Evolutionary conservation across 2,113 vertebrate genomes (phyloP).

Genomic region (Notarius lentiginosus): DNA sequence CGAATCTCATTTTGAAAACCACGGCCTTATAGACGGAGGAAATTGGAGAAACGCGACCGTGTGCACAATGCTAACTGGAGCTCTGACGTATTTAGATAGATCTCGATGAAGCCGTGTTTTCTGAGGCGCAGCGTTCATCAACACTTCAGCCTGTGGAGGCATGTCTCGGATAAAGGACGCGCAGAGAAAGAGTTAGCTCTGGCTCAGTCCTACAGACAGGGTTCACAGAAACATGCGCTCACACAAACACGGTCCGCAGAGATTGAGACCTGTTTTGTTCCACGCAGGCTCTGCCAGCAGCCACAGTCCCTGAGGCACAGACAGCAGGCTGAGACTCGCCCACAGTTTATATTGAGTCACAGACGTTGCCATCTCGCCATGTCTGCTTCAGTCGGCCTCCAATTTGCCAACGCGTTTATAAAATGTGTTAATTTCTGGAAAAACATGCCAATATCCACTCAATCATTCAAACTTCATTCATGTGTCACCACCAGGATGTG

Average conservation of each 20-base stretch:
- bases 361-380: neutral
- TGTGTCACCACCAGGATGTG: neutral
- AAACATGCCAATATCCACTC: neutral
- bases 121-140: conserved; percentile 32
- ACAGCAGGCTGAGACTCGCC: conserved; percentile 28
- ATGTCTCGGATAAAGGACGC: neutral
- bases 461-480: neutral
- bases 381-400: neutral
- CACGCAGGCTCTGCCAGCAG: conserved; percentile 12
- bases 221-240: neutral
- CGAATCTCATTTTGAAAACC: neutral
- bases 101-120: conserved; percentile 5
- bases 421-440: neutral
- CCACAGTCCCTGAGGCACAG: conserved; percentile 14
- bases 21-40: neutral
- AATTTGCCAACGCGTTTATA: neutral
- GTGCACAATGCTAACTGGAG: neutral
- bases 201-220: neutral
- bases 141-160: conserved; percentile 26
- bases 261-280: conserved; percentile 29
- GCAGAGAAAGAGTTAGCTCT: neutral
- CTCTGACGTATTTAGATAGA: conserved; percentile 25
- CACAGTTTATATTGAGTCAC: conserved; percentile 1
- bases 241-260: conserved; percentile 15
- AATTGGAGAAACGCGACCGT: neutral